Base-by-base conservation (phyloP, 2,113 vertebrate species). In the Pica pica region DNA sequence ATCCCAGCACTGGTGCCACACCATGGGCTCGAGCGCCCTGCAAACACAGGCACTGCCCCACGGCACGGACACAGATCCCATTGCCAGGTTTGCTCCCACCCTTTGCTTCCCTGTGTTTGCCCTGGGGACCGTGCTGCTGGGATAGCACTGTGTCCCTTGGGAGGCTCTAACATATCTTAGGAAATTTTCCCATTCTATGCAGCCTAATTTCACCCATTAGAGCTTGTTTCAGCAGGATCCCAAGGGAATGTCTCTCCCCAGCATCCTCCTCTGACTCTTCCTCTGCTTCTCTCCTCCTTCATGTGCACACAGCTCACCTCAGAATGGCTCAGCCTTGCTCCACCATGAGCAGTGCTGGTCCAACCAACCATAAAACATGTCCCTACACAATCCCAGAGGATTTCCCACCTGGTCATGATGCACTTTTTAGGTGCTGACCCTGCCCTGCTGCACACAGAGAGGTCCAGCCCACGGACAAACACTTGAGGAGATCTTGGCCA, bases 131-230 rank as follows among this genome's bases (percentile, higher is more conserved):
- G 0, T 6, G 50, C 55, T 86, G 80, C 89, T 69, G 91, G 85
- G 71, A 46, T 86, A 21, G 17, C 71, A 20, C 63, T 1, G 0
- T 3, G 30, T 50, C 90, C 88, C 95, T 42, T 4, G 85, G 85
- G 94, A 94, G 14, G 16, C 30, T 78, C 50, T 13, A 49, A 47
- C 59, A 27, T 2, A 56, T 44, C 70, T 70, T 41, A 33, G 89
- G 86, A n/a, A 90, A 82, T 84, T 91, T 91, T 67, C 68, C 49
- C 47, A 56, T 71, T 91, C 33, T 86, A 4, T 73, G 90, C 94
- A 78, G 44, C n/a, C 86, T 93, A 90, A 93, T 95, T 93, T 74
- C 71, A 81, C 90, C 94, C 85, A 94, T 93, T 93, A 95, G 42
- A 67, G 71, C 93, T 96, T 15, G 37, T 96, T 94, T 90, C 83